Percentiles rank a stretch among this genome's conserved stretches.
These are phyloP conservation scores for Dipus sagitta DNA, from an alignment of 2,797 vertebrate species.

Conservation along the genomic window DNA sequence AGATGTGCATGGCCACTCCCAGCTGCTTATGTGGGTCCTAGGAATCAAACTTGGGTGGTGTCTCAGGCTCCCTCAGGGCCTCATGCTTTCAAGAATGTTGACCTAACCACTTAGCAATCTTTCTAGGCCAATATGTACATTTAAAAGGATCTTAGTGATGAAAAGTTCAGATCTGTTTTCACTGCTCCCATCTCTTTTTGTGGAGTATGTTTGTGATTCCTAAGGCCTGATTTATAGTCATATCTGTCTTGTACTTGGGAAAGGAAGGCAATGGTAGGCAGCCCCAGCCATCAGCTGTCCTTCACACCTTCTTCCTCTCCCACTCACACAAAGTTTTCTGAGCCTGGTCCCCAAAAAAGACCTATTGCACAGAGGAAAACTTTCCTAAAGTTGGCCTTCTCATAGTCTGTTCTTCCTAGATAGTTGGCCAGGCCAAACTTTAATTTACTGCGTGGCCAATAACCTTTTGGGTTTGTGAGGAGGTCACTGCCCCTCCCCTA, in stretches of 20 bases:
- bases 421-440: background rate
- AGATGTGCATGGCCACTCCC: too few species aligned
- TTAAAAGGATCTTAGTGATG: background rate
- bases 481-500: background rate
- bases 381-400: background rate
- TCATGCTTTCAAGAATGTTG: too few species aligned
- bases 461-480: conserved; percentile 45
- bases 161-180: background rate
- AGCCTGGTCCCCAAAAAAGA: background rate
- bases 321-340: background rate
- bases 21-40: too few species aligned
- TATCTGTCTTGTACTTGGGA: background rate
- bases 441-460: conserved; percentile 51
- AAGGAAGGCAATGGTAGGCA: background rate
- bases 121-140: background rate
- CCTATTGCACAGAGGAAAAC: background rate
- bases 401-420: background rate
- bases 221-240: background rate
- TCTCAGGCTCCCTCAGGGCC: too few species aligned
- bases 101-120: too few species aligned
- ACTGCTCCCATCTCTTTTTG: background rate
- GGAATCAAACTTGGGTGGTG: too few species aligned
- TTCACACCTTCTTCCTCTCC: background rate
- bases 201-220: background rate
- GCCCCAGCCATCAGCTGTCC: background rate